Percentiles rank a stretch among this genome's conserved stretches.
Evolutionary conservation across 2,888 invertebrate species (phyloP).

Genomic region (Cephonodes hylas): DNA sequence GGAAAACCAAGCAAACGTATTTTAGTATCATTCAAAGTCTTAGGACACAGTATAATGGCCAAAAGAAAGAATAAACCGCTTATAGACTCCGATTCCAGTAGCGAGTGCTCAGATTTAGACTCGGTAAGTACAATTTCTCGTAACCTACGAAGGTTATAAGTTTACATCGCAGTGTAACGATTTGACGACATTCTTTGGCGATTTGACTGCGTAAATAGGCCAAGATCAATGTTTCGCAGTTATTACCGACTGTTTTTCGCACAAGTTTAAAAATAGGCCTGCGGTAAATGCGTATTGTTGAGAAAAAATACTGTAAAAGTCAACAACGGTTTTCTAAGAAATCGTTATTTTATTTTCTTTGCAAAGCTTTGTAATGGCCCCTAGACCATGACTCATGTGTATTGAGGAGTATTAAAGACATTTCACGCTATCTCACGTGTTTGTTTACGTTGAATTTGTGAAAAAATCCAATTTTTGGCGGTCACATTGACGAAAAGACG

Average conservation of each 20-base stretch:
- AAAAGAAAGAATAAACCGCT: slow-evolving; percentile 92
- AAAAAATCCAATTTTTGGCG: background rate
- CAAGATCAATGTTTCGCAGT: slow-evolving; percentile 63
- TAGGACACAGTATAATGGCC: slow-evolving; percentile 81
- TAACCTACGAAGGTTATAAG: slow-evolving; percentile 48
- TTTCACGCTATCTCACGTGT: background rate
- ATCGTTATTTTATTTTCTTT: slow-evolving; percentile 35
- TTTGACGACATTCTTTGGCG: slow-evolving; percentile 62
- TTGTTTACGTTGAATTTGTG: background rate
- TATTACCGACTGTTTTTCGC: slow-evolving; percentile 52
- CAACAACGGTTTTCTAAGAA: slow-evolving; percentile 30
- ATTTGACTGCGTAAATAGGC: slow-evolving; percentile 68
- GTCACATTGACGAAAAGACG: slow-evolving; percentile 5
- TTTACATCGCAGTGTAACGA: slow-evolving; percentile 46
- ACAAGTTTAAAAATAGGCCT: slow-evolving; percentile 31
- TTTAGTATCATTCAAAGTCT: slow-evolving; percentile 37
- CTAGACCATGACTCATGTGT: slow-evolving; percentile 31
- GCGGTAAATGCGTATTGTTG: slow-evolving; percentile 8
- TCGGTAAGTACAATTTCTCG: slow-evolving; percentile 83
- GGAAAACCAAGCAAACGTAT: slow-evolving; percentile 42
- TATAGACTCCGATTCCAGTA: slow-evolving; percentile 91
- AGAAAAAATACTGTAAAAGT: slow-evolving; percentile 18
- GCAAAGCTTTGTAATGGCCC: slow-evolving; percentile 27
- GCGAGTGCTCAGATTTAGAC: slow-evolving; percentile 91
- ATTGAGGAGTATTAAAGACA: slow-evolving; percentile 17